phyloP scores from a whole-genome alignment of 2,113 vertebrate species.

The Gorilla gorilla region DNA sequence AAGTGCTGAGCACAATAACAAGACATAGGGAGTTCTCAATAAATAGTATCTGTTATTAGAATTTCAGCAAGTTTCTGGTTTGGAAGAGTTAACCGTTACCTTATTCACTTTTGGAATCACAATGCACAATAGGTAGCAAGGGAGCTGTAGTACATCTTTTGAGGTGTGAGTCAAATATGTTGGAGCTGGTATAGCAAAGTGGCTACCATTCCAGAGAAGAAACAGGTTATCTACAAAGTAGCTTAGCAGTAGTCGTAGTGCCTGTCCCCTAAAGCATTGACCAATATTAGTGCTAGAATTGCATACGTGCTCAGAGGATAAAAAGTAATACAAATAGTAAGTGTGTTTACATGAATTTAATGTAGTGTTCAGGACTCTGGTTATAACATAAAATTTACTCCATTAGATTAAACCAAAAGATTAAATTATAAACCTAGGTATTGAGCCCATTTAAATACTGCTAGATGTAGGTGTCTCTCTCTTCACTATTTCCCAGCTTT shows the following conservation, averaged over 20 bases:
- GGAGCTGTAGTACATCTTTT: neutral
- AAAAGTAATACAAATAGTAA: neutral
- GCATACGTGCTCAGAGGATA: neutral
- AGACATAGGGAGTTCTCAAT: neutral
- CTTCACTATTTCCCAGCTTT: neutral
- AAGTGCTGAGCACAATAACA: neutral
- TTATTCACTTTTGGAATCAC: neutral
- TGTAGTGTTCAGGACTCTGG: neutral
- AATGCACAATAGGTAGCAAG: neutral
- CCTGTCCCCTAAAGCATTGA: neutral
- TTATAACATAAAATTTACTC: neutral
- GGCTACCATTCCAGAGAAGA: neutral
- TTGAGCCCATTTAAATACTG: neutral
- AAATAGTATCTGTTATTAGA: neutral
- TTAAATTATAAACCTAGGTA: neutral
- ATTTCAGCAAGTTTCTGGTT: neutral
- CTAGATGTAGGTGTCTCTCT: neutral
- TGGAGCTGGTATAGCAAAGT: neutral
- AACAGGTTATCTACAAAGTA: neutral
- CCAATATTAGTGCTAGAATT: neutral
- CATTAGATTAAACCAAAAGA: neutral
- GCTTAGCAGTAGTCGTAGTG: neutral
- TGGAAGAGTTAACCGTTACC: neutral
- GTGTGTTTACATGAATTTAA: neutral
- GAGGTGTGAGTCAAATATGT: neutral